A percentile compares a stretch with the other conserved stretches of the same genome.
phyloP scores from a whole-genome alignment of 2,888 invertebrate species.

The Chrysolina americana region DNA sequence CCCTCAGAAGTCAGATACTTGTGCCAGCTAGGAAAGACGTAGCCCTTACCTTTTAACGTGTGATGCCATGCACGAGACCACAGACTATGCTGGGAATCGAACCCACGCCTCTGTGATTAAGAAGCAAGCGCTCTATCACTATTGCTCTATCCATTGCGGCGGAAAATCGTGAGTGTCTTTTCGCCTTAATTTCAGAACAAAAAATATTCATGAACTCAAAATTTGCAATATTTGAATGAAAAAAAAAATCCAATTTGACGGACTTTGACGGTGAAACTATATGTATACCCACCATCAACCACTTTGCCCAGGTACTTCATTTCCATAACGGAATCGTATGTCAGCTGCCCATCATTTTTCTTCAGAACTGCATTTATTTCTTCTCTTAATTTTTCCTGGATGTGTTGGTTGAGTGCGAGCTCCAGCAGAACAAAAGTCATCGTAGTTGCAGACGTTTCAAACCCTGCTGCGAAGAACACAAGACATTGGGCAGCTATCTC shows the following conservation, averaged over 20 bases:
- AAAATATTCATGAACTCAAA: too few species aligned
- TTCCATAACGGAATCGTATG: conserved; percentile 51
- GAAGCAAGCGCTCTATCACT: too few species aligned
- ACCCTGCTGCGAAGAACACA: conserved; percentile 54
- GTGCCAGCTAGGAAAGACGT: too few species aligned
- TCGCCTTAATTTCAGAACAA: too few species aligned
- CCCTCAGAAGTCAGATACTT: too few species aligned
- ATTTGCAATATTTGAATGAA: too few species aligned
- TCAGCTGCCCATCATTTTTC: conserved; percentile 47
- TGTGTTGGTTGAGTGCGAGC: conserved; percentile 47
- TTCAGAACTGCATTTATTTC: conserved; percentile 49
- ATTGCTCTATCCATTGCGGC: too few species aligned
- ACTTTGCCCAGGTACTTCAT: conserved; percentile 54
- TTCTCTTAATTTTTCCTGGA: conserved; percentile 49
- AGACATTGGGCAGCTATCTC: conserved; percentile 47
- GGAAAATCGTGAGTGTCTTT: too few species aligned
- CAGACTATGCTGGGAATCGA: too few species aligned
- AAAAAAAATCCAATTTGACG: neutral
- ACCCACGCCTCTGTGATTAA: too few species aligned
- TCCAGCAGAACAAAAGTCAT: conserved; percentile 54
- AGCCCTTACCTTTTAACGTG: too few species aligned
- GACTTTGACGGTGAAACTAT: neutral
- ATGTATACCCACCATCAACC: conserved; percentile 45
- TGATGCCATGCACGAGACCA: too few species aligned
- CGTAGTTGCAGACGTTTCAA: conserved; percentile 53